Percentiles rank a stretch among this genome's conserved stretches.
phyloP scores from a whole-genome alignment of 2,113 vertebrate genomes.

The Caranx melampygus region DNA sequence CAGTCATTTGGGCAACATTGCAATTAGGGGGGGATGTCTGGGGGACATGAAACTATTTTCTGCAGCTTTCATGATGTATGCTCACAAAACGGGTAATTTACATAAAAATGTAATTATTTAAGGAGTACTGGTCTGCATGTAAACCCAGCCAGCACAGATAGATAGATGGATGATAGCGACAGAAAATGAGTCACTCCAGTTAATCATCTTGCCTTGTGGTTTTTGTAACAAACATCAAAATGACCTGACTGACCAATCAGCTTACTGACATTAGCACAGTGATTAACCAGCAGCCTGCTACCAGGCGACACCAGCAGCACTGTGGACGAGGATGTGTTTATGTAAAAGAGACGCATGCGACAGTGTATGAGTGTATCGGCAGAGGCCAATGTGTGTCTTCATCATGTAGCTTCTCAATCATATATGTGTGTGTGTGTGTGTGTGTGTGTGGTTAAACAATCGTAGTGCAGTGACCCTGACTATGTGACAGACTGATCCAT shows the following conservation, averaged over 20 bases:
- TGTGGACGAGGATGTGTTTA: slow-evolving; percentile 1
- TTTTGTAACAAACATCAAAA: slow-evolving; percentile 53
- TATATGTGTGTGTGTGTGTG: slow-evolving; percentile 6
- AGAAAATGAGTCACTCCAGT: slow-evolving; percentile 23
- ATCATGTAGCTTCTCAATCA: neutral
- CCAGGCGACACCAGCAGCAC: slow-evolving; percentile 62
- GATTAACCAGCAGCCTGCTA: slow-evolving; percentile 64
- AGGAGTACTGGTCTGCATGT: neutral
- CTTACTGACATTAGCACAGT: slow-evolving; percentile 74
- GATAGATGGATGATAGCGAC: neutral
- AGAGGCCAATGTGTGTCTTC: neutral
- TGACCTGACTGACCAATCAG: slow-evolving; percentile 71
- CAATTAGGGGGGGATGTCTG: slow-evolving; percentile 1
- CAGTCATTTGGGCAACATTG: slow-evolving; percentile 34
- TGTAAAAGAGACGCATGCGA: neutral
- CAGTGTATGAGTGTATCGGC: neutral
- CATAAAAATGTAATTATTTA: neutral
- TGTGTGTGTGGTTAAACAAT: slow-evolving; percentile 29
- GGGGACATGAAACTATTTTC: slow-evolving; percentile 14
- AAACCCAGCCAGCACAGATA: neutral
- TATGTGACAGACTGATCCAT: slow-evolving; percentile 59
- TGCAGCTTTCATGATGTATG: slow-evolving; percentile 11
- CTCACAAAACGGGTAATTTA: slow-evolving; percentile 3
- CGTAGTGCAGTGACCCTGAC: slow-evolving; percentile 56
- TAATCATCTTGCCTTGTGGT: slow-evolving; percentile 62